Conservation (phyloP, 2,888 invertebrate genomes). For the Agrotis segetum region DNA sequence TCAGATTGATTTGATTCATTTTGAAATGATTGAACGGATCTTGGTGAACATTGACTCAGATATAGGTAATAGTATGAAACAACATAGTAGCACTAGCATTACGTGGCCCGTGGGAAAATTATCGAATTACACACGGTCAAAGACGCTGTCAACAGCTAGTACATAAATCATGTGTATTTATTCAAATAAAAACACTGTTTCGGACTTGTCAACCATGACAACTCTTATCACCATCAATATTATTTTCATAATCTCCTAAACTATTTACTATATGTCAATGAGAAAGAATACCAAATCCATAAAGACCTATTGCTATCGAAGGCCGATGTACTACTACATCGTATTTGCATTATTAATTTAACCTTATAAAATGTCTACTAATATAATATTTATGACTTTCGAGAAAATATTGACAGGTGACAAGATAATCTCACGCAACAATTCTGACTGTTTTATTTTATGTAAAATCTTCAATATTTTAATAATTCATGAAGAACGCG, state of each 20-base stretch:
- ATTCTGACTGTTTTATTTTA: neutral
- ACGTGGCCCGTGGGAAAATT: no score
- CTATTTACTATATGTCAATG: neutral
- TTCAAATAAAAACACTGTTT: no score
- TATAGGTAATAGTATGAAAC: no score
- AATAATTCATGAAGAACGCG: slow-evolving; percentile 22
- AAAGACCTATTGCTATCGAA: slow-evolving; percentile 5
- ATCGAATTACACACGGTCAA: no score
- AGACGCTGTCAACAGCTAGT: no score
- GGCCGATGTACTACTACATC: neutral
- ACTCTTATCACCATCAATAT: neutral
- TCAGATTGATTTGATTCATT: no score
- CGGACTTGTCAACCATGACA: no score
- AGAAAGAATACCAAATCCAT: neutral
- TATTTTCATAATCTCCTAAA: neutral
- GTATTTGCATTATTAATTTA: slow-evolving; percentile 18
- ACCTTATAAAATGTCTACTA: neutral
- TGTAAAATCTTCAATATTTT: slow-evolving; percentile 2
- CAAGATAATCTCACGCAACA: slow-evolving; percentile 23
- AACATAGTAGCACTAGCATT: no score
- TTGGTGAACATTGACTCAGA: no score
- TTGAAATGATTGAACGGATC: no score
- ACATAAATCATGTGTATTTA: no score
- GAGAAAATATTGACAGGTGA: neutral
- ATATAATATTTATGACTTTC: slow-evolving; percentile 1